phyloP scores from a whole-genome alignment of 1,140 invertebrate species.

The Samia ricini region DNA sequence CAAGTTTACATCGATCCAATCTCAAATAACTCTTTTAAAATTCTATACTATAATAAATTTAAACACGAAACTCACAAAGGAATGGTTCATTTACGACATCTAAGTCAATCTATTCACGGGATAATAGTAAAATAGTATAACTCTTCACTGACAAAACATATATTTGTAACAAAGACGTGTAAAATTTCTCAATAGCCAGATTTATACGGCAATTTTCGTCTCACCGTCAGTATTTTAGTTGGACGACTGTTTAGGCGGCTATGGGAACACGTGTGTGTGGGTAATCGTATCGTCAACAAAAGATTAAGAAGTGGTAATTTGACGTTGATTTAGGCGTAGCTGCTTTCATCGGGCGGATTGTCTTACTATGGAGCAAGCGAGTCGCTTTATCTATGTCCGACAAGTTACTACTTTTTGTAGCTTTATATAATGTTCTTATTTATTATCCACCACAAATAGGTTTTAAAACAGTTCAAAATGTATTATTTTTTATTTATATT shows the following conservation, averaged over 20 bases:
- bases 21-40: conserved; percentile 32
- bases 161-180: conserved; percentile 65
- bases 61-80: conserved; percentile 40
- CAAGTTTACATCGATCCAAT: conserved; percentile 27
- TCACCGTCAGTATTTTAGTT: conserved; percentile 49
- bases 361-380: conserved; percentile 51
- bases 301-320: conserved; percentile 75
- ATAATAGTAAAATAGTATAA: conserved; percentile 59
- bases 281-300: conserved; percentile 69
- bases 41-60: conserved; percentile 40
- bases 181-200: conserved; percentile 70
- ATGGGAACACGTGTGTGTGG: conserved; percentile 61
- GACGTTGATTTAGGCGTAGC: conserved; percentile 69
- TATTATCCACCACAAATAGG: conserved; percentile 48
- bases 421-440: conserved; percentile 49
- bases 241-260: conserved; percentile 29
- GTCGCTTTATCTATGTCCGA: conserved; percentile 45
- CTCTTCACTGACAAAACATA: conserved; percentile 41
- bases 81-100: conserved; percentile 55
- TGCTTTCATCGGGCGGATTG: conserved; percentile 66
- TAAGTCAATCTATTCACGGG: conserved; percentile 44
- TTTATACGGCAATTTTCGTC: conserved; percentile 58
- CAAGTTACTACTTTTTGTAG: conserved; percentile 11
- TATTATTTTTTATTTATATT: neutral
- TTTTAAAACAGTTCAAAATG: conserved; percentile 28